phyloP scores from a whole-genome alignment of 2,888 invertebrate species.

The Myathropa florea region DNA sequence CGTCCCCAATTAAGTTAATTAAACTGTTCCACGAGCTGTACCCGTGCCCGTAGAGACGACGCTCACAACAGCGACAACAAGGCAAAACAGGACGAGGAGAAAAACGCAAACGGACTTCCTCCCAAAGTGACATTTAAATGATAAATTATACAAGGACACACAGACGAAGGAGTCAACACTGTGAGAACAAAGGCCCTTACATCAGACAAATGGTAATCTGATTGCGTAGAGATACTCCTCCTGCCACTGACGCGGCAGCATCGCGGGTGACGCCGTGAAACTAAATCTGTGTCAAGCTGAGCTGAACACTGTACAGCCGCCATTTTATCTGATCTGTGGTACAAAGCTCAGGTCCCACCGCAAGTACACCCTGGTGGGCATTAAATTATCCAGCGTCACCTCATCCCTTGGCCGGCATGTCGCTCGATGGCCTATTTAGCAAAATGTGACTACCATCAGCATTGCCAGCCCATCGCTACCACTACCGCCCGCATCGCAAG shows the following conservation, averaged over 20 bases:
- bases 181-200: neutral
- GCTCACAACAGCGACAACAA: neutral
- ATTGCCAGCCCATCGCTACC: neutral
- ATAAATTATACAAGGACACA: slow-evolving; percentile 28
- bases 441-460: neutral
- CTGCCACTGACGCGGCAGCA: neutral
- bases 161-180: neutral
- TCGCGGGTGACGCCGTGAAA: neutral
- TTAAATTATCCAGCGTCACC: slow-evolving; percentile 42
- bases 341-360: neutral
- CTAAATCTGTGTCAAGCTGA: slow-evolving; percentile 11
- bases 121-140: slow-evolving; percentile 34
- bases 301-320: slow-evolving; percentile 10
- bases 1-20: slow-evolving; percentile 56
- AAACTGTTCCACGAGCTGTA: slow-evolving; percentile 16
- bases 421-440: slow-evolving; percentile 5
- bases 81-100: neutral
- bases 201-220: slow-evolving; percentile 32
- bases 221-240: slow-evolving; percentile 8
- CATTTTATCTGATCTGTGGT: slow-evolving; percentile 38
- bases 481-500: neutral
- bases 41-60: neutral
- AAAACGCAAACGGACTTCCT: neutral
- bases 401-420: neutral
- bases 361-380: slow-evolving; percentile 29